phyloP scores from a whole-genome alignment of 2,113 vertebrate species.

The Microcebus lehilahytsara region DNA sequence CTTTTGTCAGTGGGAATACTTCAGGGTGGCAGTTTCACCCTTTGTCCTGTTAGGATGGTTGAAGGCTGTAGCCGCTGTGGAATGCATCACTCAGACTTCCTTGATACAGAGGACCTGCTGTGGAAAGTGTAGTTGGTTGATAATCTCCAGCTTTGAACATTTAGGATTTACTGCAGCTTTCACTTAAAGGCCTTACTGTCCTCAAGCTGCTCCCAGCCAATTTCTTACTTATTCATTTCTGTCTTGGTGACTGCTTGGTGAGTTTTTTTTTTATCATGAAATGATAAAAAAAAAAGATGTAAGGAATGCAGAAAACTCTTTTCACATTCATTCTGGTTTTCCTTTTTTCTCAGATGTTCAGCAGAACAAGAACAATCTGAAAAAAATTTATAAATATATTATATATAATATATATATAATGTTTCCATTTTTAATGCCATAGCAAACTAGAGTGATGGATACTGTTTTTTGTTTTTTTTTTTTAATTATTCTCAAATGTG shows the following conservation, averaged over 20 bases:
- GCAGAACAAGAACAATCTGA: not conserved
- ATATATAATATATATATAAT: too few relatives aligned
- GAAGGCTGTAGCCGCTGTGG: not conserved
- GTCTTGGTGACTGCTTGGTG: not conserved
- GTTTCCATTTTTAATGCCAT: not conserved
- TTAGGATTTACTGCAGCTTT: not conserved
- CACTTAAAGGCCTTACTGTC: not conserved
- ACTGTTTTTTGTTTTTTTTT: not conserved
- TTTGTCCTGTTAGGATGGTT: not conserved
- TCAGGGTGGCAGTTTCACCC: not conserved
- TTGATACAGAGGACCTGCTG: not conserved
- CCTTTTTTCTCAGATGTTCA: not conserved
- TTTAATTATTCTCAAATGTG: not conserved
- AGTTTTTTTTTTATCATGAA: too few relatives aligned
- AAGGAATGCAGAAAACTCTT: not conserved
- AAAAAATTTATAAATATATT: not conserved
- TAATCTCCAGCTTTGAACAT: not conserved
- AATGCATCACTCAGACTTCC: not conserved
- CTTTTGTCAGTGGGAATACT: not conserved
- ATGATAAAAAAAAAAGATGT: not conserved
- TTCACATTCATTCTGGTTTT: not conserved
- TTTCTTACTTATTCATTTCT: not conserved
- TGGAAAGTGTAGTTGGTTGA: not conserved
- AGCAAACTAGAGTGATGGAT: not conserved
- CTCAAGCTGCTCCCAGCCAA: not conserved